Evolutionary conservation across 2,888 invertebrate species (phyloP), one percentile per base, ranked within the genome.

Genomic region (Chydorus sphaericus): DNA sequence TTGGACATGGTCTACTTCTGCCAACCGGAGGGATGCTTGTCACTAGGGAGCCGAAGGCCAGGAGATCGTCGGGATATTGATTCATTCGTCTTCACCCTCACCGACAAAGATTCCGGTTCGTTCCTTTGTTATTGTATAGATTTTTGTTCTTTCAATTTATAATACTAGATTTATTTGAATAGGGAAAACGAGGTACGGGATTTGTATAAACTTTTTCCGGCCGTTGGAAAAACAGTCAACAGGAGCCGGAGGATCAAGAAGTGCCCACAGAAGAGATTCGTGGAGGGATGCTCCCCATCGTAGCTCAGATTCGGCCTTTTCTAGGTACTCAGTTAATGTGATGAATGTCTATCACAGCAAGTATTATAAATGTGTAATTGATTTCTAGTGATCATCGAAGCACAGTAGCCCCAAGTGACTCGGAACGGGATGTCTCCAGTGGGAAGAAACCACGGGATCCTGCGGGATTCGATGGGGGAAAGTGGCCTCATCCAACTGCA

Each of bases 1-100:
- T 76, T 92, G 67, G 98, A 99, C 71, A 96, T 98, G 81, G 94
- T 97, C 28, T 97, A 93, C 73, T 98, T 98, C 74, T 98, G 98
- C 68, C 98, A 99, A 71, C 98, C 98, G 2, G 98, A 99, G 73
- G 98, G 98, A 56, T 98, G 97, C 70, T 85, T 75, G 54, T 87
- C 84, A 60, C 86, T 91, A 59, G 91, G 92, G 14, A 91, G 91
- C 7, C 81, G 89, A 63, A 80, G 87, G 60, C 83, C 86, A 20
- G 82, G 83, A 36, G 74, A 83, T 50, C 31, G 57, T 8, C 76
- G 93, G 58, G 96, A 98, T 70, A 87, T 92, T 54, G 87, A 89
- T 29, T 94, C 96, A 16, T 98, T 98, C 72, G 94, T 97, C 16
- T 98, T 97, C 70, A 92, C 92, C 8, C 78, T 98, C 62, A 99